Conservation (phyloP, 2,888 invertebrate genomes). For the Megaustenia siamemsis region DNA sequence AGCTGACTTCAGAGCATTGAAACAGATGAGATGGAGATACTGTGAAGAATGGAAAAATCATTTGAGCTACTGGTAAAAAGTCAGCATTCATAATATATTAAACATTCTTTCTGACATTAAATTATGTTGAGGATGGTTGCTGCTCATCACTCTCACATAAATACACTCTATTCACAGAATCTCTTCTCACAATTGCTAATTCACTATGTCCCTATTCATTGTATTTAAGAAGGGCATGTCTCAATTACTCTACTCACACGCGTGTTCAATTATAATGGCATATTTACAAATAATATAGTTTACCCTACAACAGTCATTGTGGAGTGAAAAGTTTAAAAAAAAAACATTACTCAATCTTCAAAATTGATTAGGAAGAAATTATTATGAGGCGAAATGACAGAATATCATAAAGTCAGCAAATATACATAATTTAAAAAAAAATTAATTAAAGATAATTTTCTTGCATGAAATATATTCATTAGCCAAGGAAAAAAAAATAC, state of each 20-base stretch:
- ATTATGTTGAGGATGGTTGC: not conserved
- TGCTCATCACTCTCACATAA: not conserved
- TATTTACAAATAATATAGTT: not conserved
- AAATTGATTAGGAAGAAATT: not conserved
- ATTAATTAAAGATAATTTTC: not conserved
- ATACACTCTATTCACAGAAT: not conserved
- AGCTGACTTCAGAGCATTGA: constrained; percentile 19
- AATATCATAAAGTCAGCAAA: not conserved
- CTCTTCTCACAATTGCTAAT: not conserved
- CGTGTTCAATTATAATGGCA: too few relatives aligned
- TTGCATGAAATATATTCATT: not conserved
- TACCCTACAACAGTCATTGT: not conserved
- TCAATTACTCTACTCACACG: too few relatives aligned
- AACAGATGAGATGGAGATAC: constrained; percentile 12
- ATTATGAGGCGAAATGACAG: not conserved
- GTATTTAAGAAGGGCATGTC: too few relatives aligned
- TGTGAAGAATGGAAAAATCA: not conserved
- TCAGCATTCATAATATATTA: not conserved
- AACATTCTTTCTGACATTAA: not conserved
- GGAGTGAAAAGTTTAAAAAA: not conserved
- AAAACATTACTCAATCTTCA: not conserved
- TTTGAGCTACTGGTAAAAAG: constrained; percentile 16
- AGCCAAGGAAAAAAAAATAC: not conserved
- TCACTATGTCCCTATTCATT: too few relatives aligned
- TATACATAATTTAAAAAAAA: not conserved